These are phyloP conservation scores for Neosilurus mollespiculum DNA, from an alignment of 2,797 vertebrate species.

Conservation along the genomic window DNA sequence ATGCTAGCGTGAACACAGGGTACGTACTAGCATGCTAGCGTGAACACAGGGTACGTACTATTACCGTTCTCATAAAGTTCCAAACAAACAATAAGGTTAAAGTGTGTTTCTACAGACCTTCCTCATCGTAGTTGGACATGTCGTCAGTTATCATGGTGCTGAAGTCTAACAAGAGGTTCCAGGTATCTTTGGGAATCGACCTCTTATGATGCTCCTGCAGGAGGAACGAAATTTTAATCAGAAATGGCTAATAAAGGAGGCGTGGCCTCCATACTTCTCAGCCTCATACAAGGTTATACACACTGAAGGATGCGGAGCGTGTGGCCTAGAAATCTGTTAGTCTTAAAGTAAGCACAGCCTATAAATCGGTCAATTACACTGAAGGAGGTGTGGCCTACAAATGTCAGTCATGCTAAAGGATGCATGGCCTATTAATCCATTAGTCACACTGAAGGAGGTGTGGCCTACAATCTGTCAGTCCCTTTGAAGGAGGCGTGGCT, in stretches of 20 bases:
- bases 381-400: neutral
- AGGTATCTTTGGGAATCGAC: conserved; percentile 98
- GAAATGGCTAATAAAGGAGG: neutral
- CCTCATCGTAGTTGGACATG: conserved; percentile 98
- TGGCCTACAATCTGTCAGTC: neutral
- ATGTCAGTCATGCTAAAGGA: neutral
- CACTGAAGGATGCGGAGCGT: neutral
- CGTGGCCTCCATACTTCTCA: neutral
- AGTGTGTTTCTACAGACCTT: conserved; percentile 78
- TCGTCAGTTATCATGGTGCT: conserved; percentile 98
- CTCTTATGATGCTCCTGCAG: conserved; percentile 95
- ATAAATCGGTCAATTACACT: neutral
- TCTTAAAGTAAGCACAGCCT: too few species aligned
- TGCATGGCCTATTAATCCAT: neutral
- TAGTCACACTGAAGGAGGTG: too few species aligned
- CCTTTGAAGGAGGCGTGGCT: accelerated
- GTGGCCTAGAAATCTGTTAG: too few species aligned
- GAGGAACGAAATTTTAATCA: neutral
- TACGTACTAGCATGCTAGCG: too few species aligned
- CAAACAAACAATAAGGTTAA: neutral
- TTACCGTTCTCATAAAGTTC: neutral
- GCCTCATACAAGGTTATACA: too few species aligned
- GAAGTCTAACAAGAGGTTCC: conserved; percentile 99
- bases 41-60: too few species aligned
- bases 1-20: neutral